Evolutionary conservation across 2,888 invertebrate species (phyloP), one percentile per base, ranked within the genome.

Genomic region (Lasius platythorax): DNA sequence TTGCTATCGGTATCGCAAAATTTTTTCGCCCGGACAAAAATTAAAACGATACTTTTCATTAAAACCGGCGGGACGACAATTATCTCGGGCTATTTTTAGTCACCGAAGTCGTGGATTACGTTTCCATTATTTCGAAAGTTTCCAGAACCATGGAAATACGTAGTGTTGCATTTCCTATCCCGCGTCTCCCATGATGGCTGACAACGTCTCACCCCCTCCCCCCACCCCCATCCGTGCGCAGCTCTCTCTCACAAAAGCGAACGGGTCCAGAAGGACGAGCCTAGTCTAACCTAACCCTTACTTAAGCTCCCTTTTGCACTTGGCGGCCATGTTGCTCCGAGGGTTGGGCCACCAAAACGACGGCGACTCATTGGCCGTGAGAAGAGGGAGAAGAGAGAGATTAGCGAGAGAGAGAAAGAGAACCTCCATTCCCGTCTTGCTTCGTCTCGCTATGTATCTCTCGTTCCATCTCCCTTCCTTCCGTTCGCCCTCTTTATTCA

Each of bases 281-380:
- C 76, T 89, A 87, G 87, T 90, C 91, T 89, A 89, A 91, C 91
- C 90, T 91, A 90, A 93, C 91, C 91, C 91, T 91, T 91, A 85
- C 90, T 92, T 91, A 91, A 92, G 91, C 92, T 93, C 91, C 92
- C 93, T 93, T 92, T 91, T 87, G 90, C 89, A 86, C 88, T 88
- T 88, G 88, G 88, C 94, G 92, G 95, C 95, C 95, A 95, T 95
- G 93, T 94, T 95, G 92, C 88, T 87, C 89, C 90, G 94, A 94
- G 95, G 95, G 95, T 92, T 93, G 95, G 95, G 93, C 95, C 89
- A 90, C 92, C 92, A 91, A 94, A 93, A 94, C 93, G 92, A 90
- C 91, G 92, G 88, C 93, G 90, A 92, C 90, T 93, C 93, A 95
- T 95, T 95, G 95, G 95, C 90, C 88, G 87, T 63, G 81, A 75